Conservation (phyloP, 2,113 vertebrate species). For the Larimichthys crocea region DNA sequence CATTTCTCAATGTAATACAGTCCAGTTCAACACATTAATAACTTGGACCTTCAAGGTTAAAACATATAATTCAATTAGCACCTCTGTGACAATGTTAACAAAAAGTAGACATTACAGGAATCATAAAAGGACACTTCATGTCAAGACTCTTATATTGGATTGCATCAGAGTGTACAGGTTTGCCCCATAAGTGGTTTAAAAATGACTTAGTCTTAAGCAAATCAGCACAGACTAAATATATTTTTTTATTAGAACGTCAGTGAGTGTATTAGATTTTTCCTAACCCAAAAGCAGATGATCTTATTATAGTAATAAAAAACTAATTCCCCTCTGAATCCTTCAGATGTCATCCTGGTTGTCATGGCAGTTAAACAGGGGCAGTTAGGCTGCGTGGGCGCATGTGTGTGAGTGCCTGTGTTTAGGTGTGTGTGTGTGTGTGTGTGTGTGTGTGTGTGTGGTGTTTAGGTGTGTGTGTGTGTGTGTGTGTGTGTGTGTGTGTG, state of each 20-base stretch:
- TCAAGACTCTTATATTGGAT: background rate
- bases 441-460: background rate
- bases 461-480: background rate
- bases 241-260: background rate
- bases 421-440: background rate
- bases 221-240: background rate
- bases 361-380: conserved; percentile 55
- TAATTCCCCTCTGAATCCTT: conserved; percentile 24
- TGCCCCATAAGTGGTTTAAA: background rate
- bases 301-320: conserved; percentile 41
- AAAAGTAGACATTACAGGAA: background rate
- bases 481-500: too few species aligned
- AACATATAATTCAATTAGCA: background rate
- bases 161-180: background rate
- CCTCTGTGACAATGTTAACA: background rate
- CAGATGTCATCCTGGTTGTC: conserved; percentile 63
- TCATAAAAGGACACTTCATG: background rate
- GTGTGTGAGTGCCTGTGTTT: background rate
- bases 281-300: conserved; percentile 36
- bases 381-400: background rate
- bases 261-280: conserved; percentile 24
- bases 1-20: too few species aligned
- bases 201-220: background rate
- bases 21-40: background rate
- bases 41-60: background rate